Percentiles rank a stretch among this genome's conserved stretches.
phyloP scores from a whole-genome alignment of 2,888 invertebrate genomes.

The Tetragonula carbonaria region DNA sequence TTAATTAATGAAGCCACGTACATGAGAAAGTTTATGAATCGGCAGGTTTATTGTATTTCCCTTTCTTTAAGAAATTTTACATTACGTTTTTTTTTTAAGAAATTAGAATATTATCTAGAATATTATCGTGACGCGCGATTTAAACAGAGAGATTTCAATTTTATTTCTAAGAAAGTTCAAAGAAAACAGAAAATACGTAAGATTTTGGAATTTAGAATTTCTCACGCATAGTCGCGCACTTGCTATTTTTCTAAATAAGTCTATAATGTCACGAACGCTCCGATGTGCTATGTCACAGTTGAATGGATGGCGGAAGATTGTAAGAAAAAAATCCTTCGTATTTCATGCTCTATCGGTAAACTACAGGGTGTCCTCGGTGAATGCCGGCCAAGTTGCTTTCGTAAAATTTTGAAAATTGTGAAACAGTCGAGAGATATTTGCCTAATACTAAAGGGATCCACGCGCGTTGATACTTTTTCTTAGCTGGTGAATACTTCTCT shows the following conservation, averaged over 20 bases:
- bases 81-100: too few relatives aligned
- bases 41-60: too few relatives aligned
- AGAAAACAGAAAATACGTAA: too few relatives aligned
- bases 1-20: not conserved
- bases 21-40: too few relatives aligned
- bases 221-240: too few relatives aligned
- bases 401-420: conserved; percentile 19
- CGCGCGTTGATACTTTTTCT: conserved; percentile 15
- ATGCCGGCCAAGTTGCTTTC: conserved; percentile 9
- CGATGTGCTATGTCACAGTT: not conserved
- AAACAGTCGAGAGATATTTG: conserved; percentile 8
- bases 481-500: conserved; percentile 31
- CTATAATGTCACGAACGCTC: not conserved
- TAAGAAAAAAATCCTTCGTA: conserved; percentile 56
- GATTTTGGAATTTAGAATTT: too few relatives aligned
- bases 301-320: conserved; percentile 43
- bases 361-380: conserved; percentile 47
- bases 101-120: too few relatives aligned
- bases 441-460: conserved; percentile 4
- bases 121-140: too few relatives aligned
- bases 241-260: too few relatives aligned
- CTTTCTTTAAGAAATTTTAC: too few relatives aligned
- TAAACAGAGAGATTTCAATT: too few relatives aligned
- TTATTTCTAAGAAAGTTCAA: too few relatives aligned
- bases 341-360: conserved; percentile 59